Conservation (phyloP, 1,140 invertebrate genomes). For the Zaprionus gabonicus region DNA sequence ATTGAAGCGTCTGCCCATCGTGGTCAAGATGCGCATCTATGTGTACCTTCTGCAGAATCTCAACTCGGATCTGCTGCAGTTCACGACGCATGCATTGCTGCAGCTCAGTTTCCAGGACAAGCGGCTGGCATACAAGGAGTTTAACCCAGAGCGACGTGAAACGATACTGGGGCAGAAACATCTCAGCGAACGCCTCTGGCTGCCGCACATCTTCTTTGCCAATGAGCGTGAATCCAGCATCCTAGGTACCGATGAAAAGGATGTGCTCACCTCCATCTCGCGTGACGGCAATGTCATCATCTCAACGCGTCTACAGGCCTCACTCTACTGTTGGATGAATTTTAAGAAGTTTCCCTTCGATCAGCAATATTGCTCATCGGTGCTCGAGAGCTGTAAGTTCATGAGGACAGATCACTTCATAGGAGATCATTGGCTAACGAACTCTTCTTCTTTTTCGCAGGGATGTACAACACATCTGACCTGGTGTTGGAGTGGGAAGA, state of each 20-base stretch:
- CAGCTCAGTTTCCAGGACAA: constrained; percentile 90
- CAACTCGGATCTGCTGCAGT: constrained; percentile 92
- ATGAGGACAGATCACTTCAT: neutral
- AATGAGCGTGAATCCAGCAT: constrained; percentile 91
- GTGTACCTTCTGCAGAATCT: constrained; percentile 91
- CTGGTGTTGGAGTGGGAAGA: constrained; percentile 90
- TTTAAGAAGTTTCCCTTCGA: constrained; percentile 94
- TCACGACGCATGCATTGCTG: constrained; percentile 92
- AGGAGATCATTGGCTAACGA: too few species aligned
- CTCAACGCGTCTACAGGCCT: constrained; percentile 90
- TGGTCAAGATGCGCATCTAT: constrained; percentile 88
- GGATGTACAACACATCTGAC: constrained; percentile 92
- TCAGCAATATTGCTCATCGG: constrained; percentile 90
- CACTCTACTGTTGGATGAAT: constrained; percentile 92
- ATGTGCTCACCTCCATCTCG: constrained; percentile 90
- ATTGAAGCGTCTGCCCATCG: constrained; percentile 85
- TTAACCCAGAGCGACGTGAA: constrained; percentile 86
- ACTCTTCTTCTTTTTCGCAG: constrained; percentile 12
- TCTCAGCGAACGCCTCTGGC: constrained; percentile 90
- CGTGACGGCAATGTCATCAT: constrained; percentile 90
- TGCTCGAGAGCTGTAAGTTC: constrained; percentile 91
- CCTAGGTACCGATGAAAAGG: constrained; percentile 89
- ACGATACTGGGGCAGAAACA: constrained; percentile 90
- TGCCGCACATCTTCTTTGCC: constrained; percentile 91
- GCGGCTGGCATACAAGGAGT: constrained; percentile 88